Evolutionary conservation across 2,113 vertebrate genomes (phyloP).

Genomic region (Mirza zaza): DNA sequence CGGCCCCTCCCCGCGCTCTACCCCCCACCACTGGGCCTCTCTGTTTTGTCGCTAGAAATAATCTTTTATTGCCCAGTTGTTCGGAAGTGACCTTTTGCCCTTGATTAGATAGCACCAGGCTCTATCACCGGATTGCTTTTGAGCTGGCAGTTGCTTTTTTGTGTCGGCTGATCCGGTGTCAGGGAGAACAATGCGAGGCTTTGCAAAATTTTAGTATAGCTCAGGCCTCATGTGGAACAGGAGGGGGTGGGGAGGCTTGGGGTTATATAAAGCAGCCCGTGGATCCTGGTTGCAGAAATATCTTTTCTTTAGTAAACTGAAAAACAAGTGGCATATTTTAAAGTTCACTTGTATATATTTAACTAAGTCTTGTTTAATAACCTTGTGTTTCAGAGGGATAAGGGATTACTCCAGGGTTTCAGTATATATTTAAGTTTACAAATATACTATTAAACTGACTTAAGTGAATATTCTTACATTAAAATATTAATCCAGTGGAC

Average conservation of each 20-base stretch:
- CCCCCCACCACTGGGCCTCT: constrained; percentile 87
- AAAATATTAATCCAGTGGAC: constrained; percentile 22
- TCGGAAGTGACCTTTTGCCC: constrained; percentile 99
- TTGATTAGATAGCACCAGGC: constrained; percentile 99
- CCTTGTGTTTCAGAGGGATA: not conserved
- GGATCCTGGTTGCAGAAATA: constrained; percentile 67
- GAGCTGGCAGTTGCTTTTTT: constrained; percentile 89
- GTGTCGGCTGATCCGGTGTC: constrained; percentile 91
- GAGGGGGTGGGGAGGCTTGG: constrained; percentile 74
- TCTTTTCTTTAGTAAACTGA: constrained; percentile 74
- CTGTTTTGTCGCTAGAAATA: constrained; percentile 95
- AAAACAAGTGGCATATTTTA: constrained; percentile 73
- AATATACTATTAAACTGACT: not conserved
- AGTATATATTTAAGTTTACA: not conserved
- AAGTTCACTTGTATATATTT: constrained; percentile 23
- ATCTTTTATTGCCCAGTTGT: constrained; percentile 99
- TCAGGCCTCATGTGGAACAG: constrained; percentile 75
- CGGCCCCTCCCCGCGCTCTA: constrained; percentile 63
- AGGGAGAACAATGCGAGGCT: constrained; percentile 93
- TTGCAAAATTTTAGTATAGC: constrained; percentile 87
- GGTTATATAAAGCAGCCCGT: constrained; percentile 49
- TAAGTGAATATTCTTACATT: not conserved
- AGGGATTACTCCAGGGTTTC: not conserved
- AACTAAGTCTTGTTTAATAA: constrained; percentile 22
- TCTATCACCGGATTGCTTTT: constrained; percentile 93